Percentiles rank a stretch among this genome's conserved stretches.
phyloP scores from a whole-genome alignment of 1,140 invertebrate genomes.

The Apis cerana region DNA sequence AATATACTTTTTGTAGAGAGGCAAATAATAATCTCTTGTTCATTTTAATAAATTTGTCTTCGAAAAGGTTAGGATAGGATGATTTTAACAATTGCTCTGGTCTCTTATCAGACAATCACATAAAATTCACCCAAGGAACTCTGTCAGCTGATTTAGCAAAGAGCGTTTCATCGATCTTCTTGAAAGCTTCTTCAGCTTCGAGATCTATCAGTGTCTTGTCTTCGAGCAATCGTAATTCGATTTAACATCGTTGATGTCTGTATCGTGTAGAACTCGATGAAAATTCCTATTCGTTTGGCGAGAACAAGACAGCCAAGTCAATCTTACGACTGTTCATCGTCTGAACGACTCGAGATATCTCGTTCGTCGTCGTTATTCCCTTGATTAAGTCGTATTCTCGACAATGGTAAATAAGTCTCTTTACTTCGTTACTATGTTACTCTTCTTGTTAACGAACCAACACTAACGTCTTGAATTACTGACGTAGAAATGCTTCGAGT shows the following conservation, averaged over 20 bases:
- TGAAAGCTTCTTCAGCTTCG: background rate
- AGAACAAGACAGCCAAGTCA: background rate
- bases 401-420: conserved; percentile 44
- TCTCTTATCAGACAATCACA: too few relatives aligned
- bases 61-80: too few relatives aligned
- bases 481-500: background rate
- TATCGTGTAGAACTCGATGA: background rate
- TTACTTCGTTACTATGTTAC: conserved; percentile 43
- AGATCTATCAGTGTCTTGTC: background rate
- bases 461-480: background rate
- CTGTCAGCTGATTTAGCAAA: background rate
- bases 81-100: too few relatives aligned
- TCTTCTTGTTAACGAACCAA: conserved; percentile 48
- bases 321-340: background rate
- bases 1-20: too few relatives aligned
- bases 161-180: background rate
- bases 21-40: too few relatives aligned
- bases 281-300: background rate
- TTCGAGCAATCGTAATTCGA: background rate
- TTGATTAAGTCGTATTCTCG: conserved; percentile 38
- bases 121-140: background rate
- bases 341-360: background rate
- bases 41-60: too few relatives aligned
- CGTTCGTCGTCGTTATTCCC: background rate
- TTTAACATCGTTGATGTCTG: background rate